A percentile compares a stretch with the other conserved stretches of the same genome.
Evolutionary conservation across 2,888 invertebrate species (phyloP).

Genomic region (Taenaris catops): DNA sequence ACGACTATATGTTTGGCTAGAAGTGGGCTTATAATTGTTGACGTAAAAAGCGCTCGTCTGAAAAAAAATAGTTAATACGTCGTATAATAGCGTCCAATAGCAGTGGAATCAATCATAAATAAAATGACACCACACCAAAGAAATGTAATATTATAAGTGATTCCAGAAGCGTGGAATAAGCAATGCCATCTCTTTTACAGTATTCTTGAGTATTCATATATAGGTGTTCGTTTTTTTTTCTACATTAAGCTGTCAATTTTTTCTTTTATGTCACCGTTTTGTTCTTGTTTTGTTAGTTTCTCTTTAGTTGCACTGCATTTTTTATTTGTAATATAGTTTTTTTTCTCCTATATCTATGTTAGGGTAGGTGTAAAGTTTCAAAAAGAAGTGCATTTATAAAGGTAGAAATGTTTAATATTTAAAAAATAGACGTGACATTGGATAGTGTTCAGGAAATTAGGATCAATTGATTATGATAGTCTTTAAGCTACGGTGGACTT

Average conservation of each 20-base stretch:
- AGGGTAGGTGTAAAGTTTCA: conserved; percentile 54
- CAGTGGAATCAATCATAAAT: conserved; percentile 48
- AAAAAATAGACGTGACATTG: conserved; percentile 56
- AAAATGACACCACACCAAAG: conserved; percentile 76
- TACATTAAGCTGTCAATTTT: conserved; percentile 26
- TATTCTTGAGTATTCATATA: conserved; percentile 62
- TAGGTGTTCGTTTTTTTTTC: conserved; percentile 37
- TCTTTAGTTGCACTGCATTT: conserved; percentile 19
- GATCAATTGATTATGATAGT: conserved; percentile 50
- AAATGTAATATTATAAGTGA: conserved; percentile 53
- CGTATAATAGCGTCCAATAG: conserved; percentile 71
- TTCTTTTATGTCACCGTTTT: conserved; percentile 16
- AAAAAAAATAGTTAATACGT: conserved; percentile 44
- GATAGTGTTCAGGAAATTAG: conserved; percentile 64
- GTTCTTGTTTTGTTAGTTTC: conserved; percentile 19
- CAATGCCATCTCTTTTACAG: conserved; percentile 67
- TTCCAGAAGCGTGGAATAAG: conserved; percentile 54
- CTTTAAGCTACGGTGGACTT: conserved; percentile 57
- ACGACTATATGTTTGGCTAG: no score
- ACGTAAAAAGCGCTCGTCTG: conserved; percentile 31
- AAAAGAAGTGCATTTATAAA: conserved; percentile 77
- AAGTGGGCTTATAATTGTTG: no score
- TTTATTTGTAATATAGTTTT: conserved; percentile 13
- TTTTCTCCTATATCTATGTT: conserved; percentile 30
- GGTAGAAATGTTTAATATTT: conserved; percentile 63